These are phyloP conservation scores for Acipenser ruthenus DNA, from an alignment of 2,797 vertebrate genomes.

Conservation along the genomic window DNA sequence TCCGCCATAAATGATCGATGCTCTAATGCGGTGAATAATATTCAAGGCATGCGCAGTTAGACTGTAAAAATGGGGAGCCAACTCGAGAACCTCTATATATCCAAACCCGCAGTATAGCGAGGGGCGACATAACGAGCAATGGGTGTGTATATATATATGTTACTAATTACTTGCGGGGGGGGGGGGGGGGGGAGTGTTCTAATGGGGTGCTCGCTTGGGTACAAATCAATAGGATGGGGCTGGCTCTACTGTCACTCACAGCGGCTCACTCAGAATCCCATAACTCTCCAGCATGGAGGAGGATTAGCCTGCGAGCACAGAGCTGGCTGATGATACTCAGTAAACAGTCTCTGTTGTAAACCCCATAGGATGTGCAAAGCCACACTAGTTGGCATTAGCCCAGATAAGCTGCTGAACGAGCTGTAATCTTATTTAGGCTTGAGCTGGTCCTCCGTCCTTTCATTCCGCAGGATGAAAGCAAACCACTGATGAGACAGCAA, in stretches of 20 bases:
- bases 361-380: constrained; percentile 77
- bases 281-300: constrained; percentile 63
- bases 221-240: constrained; percentile 62
- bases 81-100: too few relatives aligned
- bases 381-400: constrained; percentile 96
- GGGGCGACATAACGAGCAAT: too few relatives aligned
- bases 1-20: too few relatives aligned
- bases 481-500: constrained; percentile 73
- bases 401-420: constrained; percentile 98
- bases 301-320: constrained; percentile 71
- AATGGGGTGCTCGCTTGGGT: constrained; percentile 35
- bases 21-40: too few relatives aligned
- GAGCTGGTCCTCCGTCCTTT: constrained; percentile 96
- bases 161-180: too few relatives aligned
- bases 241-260: constrained; percentile 43
- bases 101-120: too few relatives aligned
- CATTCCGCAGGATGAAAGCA: constrained; percentile 76
- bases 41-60: too few relatives aligned
- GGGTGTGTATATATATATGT: too few relatives aligned
- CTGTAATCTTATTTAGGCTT: constrained; percentile 99
- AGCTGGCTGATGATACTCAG: constrained; percentile 86
- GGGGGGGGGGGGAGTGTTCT: constrained; percentile 36
- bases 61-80: too few relatives aligned
- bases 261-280: constrained; percentile 56
- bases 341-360: constrained; percentile 85